Evolutionary conservation across 2,888 invertebrate species (phyloP), one percentile per base, ranked within the genome.

Genomic region (Arenicola marina): DNA sequence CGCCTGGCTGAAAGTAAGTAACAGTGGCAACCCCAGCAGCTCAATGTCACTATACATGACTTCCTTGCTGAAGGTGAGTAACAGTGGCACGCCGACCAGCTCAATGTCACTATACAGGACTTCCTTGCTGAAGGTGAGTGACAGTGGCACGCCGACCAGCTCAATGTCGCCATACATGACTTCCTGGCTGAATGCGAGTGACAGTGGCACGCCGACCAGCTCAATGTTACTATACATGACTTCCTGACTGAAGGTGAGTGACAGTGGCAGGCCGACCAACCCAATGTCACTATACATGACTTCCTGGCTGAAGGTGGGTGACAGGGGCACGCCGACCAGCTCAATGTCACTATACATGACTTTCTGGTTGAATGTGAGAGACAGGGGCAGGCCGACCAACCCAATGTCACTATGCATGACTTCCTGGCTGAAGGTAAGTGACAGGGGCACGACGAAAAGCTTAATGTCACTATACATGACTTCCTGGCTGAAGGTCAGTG

Each of bases 391-490:
- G n/a, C n/a, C n/a, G n/a, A n/a, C n/a, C n/a, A n/a, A n/a, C n/a
- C n/a, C n/a, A n/a, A n/a, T n/a, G n/a, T n/a, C n/a, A n/a, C 73
- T 34, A 70, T 77, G 7, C 76, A 76, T 59, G 77, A 78, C 66
- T 78, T 69, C 62, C 69, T 77, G 7, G 75, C 70, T 7, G 76
- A 78, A 70, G 77, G 76, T 76, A 38, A n/a, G n/a, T n/a, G n/a
- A n/a, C n/a, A n/a, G n/a, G n/a, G n/a, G n/a, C n/a, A n/a, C n/a
- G n/a, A n/a, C n/a, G 74, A 74, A 38, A 74, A 76, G 61, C 21
- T 78, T 44, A 76, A 70, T 56, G 56, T 66, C 4, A 73, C 73
- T 34, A 70, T 77, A 7, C 76, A 76, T 59, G 77, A 78, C 66
- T 78, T 69, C 62, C 69, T 77, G 7, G 75, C 70, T 7, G 76